Evolutionary conservation across 2,888 invertebrate species (phyloP).

Genomic region (Caenorhabditis wallacei): DNA sequence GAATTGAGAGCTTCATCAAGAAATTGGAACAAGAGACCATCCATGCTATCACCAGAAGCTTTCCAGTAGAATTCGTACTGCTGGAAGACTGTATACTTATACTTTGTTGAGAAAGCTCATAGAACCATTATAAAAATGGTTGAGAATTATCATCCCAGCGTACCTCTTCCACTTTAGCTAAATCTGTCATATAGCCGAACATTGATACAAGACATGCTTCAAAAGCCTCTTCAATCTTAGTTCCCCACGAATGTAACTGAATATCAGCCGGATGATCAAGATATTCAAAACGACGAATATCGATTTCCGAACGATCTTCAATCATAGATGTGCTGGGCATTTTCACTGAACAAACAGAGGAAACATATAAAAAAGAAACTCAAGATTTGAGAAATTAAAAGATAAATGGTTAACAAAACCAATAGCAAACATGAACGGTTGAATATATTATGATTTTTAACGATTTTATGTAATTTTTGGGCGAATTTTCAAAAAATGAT

Average conservation of each 20-base stretch:
- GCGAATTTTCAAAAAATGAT: constrained; percentile 13
- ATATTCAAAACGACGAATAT: constrained; percentile 81
- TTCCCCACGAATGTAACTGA: constrained; percentile 97
- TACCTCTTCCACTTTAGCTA: constrained; percentile 87
- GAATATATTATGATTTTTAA: constrained; percentile 1
- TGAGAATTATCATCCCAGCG: background rate
- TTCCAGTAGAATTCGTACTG: constrained; percentile 90
- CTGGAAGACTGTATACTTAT: too few relatives aligned
- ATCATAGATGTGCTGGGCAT: constrained; percentile 65
- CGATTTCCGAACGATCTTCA: constrained; percentile 55
- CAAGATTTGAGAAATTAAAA: background rate
- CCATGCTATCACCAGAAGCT: constrained; percentile 92
- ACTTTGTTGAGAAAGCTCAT: too few relatives aligned
- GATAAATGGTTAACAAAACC: background rate
- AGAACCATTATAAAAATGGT: background rate
- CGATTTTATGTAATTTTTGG: constrained; percentile 35
- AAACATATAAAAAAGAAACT: too few relatives aligned
- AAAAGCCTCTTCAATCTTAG: constrained; percentile 86
- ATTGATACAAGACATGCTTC: constrained; percentile 90
- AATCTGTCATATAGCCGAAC: constrained; percentile 94
- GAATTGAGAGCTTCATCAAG: constrained; percentile 94
- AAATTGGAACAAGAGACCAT: constrained; percentile 93
- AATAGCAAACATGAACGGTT: background rate
- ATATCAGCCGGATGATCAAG: constrained; percentile 98
- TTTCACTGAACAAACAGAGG: constrained; percentile 4